Evolutionary conservation across 1,140 invertebrate genomes (phyloP), one percentile per base, ranked within the genome.

Genomic region (Drosophila pseudoobscura): DNA sequence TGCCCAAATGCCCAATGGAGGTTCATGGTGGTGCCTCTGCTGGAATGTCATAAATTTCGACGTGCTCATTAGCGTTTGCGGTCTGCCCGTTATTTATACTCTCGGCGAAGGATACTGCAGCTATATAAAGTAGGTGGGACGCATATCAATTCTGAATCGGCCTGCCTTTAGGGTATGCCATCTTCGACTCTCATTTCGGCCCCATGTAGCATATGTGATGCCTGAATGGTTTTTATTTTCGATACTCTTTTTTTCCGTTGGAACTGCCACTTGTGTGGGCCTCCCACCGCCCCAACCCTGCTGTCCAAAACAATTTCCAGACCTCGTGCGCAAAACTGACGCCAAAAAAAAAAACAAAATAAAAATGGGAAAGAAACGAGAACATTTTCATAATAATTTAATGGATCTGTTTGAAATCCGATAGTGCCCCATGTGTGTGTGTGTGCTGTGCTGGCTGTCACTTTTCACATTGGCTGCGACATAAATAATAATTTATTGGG

Each of bases 11-110:
- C 51, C 49, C 15, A 44, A 39, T 39, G 35, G 35, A 39, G 35
- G 35, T 39, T 39, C 35, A 13, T 39, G 35, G 35, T 35, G 31
- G 11, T 63, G 54, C 22, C 51, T 63, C 31, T 31, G 26, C 41
- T 68, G 75, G 78, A 88, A 78, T 88, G 68, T 83, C 83, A 88
- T 88, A 77, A 88, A 88, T 88, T 88, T 88, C 79, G 83, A 64
- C 70, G 77, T 52, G 68, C 78, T 88, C 83, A 88, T 88, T 88
- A 88, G 83, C 64, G 64, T 76, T 54, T 26, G 59, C 53, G 39
- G 51, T 45, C 15, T 50, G 45, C 60, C 20, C 22, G 62, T 43
- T 54, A 75, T 73, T 78, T 75, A 80, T 72, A 72, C 69, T 39
- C 26, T 60, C 20, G 2, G 1, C 6, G 49, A 39, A 51, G 50